Conservation (phyloP, 2,113 vertebrate genomes). For the Leptobrachium ailaonicum region DNA sequence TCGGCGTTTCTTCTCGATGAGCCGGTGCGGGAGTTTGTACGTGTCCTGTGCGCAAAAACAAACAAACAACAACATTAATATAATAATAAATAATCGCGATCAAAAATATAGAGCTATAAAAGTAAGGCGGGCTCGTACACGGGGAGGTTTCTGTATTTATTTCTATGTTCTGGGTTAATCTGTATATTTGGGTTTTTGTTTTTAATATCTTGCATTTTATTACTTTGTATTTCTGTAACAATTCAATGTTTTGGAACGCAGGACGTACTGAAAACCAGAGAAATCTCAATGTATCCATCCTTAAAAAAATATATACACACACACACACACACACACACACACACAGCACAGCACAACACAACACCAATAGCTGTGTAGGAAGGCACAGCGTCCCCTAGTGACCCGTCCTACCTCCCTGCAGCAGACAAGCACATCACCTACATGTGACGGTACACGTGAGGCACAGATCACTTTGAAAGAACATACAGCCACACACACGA, state of each 20-base stretch:
- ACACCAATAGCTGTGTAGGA: background rate
- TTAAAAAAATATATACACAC: background rate
- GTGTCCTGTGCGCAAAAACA: constrained; percentile 76
- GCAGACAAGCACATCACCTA: background rate
- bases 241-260: no score
- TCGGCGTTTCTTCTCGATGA: constrained; percentile 96
- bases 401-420: background rate
- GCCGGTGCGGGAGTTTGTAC: constrained; percentile 92
- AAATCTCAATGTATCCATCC: no score
- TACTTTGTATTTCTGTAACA: no score
- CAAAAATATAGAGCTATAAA: no score
- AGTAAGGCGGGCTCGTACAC: no score
- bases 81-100: no score
- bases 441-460: constrained; percentile 47
- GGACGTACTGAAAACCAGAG: no score
- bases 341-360: background rate
- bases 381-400: constrained; percentile 3
- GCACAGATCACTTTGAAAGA: constrained; percentile 16
- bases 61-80: no score
- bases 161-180: no score
- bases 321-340: background rate
- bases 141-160: no score
- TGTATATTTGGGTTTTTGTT: no score
- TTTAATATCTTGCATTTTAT: no score
- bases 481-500: constrained; percentile 11